Evolutionary conservation across 2,888 invertebrate genomes (phyloP).

Genomic region (Escarpia spicata): DNA sequence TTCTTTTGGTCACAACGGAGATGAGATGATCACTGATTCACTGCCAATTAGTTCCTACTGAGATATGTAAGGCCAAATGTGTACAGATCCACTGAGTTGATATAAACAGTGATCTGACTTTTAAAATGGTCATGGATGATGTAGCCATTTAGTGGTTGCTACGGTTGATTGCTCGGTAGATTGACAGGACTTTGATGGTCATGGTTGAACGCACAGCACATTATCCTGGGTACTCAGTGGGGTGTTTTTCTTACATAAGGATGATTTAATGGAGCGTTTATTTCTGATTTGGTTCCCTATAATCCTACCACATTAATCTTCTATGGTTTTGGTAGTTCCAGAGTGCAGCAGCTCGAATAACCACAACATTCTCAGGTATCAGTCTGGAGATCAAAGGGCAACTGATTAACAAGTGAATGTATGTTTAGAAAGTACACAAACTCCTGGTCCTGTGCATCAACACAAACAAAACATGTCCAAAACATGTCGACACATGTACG

Average conservation of each 20-base stretch:
- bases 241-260: conserved; percentile 10
- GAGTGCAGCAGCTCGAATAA: not conserved
- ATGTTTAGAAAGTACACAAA: not conserved
- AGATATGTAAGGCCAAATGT: not conserved
- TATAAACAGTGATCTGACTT: not conserved
- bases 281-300: not conserved
- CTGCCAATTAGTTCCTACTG: not conserved
- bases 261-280: not conserved
- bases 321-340: not conserved
- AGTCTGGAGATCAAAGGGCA: not conserved
- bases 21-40: not conserved
- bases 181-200: not conserved
- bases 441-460: not conserved
- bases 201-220: not conserved
- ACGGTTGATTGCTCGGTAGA: not conserved
- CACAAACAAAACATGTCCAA: not conserved
- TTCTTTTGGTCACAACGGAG: not conserved
- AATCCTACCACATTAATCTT: not conserved
- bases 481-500: not conserved
- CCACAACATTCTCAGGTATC: not conserved
- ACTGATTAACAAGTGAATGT: not conserved
- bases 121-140: not conserved
- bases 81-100: not conserved
- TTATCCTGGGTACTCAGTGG: not conserved
- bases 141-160: not conserved